Evolutionary conservation across 2,113 vertebrate genomes (phyloP).

Genomic region (Rhynchopsitta pachyrhyncha): DNA sequence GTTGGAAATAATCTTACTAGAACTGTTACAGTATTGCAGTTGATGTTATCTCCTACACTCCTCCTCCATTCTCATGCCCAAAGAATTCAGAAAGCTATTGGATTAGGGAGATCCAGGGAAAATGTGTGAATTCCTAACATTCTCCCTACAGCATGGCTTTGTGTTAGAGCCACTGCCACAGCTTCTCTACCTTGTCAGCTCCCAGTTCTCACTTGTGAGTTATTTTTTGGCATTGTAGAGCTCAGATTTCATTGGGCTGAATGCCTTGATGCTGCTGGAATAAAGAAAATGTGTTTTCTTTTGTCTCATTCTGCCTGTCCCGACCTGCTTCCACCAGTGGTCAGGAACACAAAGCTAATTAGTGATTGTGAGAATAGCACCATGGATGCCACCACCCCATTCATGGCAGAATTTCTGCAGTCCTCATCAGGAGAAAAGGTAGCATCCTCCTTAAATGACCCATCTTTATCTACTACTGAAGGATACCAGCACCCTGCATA

Average conservation of each 20-base stretch:
- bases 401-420: not conserved
- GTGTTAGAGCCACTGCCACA: not conserved
- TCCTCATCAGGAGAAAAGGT: not conserved
- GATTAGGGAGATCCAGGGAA: not conserved
- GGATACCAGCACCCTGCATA: not conserved
- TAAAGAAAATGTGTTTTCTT: not conserved
- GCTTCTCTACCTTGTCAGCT: not conserved
- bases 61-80: not conserved
- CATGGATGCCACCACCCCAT: not conserved
- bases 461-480: not conserved
- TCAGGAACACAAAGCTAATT: not conserved
- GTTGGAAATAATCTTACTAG: not conserved
- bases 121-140: not conserved
- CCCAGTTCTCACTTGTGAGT: not conserved
- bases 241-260: not conserved
- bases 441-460: not conserved
- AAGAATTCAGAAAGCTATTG: not conserved
- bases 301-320: not conserved
- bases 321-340: not conserved
- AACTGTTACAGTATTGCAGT: not conserved
- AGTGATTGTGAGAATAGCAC: not conserved
- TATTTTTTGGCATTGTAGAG: not conserved
- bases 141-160: not conserved
- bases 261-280: not conserved
- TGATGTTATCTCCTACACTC: not conserved